Base-by-base conservation (phyloP, 53 echinoderm and acorn worm genomes). In the Astropecten irregularis region DNA sequence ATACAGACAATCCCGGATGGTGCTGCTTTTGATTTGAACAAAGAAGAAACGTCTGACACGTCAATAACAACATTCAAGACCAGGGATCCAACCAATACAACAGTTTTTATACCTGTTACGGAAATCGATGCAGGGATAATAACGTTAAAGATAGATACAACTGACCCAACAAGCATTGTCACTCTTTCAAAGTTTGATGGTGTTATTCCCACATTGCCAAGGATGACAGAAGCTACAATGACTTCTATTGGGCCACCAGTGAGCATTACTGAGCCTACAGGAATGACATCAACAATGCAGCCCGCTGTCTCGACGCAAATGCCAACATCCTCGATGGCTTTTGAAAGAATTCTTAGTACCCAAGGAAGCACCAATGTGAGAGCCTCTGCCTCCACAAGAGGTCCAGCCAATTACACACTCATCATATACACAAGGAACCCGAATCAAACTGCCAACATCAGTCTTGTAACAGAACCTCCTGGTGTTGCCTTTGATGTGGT, bases 341-440 rank as follows among this genome's bases (percentile, higher is more conserved):
- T n/a, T n/a, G n/a, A n/a, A n/a, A n/a, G 11, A 42, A 21, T 31
- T 19, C 22, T 73, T 11, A 53, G 35, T 35, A 73, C 73, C 54
- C 73, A 54, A 14, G 73, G 52, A 53, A 31, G 33, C 11, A 33
- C 21, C 21, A 11, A 52, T 33, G 73, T 73, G 19, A 54, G 26
- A 35, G 73, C 73, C n/a, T 73, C 19, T 52, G 73, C 73, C 32
- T 73, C 73, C 34, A 73, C 73, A 3, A 51, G 35, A 32, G 22
- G 55, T 36, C 36, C 54, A 20, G 73, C 74, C 11, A 56, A 74
- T 40, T 74, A 74, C 21, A 56, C 56, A 3, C 74, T 74, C 14
- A 18, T 74, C 55, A 74, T 74, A 14, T 74, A 39, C 16, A 74
- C 74, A 9, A 74, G 56, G 27, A 57, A 74, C 74, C 74, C 74